These are phyloP conservation scores for Baryphthengus martii DNA, from an alignment of 2,113 vertebrate genomes.

Conservation along the genomic window DNA sequence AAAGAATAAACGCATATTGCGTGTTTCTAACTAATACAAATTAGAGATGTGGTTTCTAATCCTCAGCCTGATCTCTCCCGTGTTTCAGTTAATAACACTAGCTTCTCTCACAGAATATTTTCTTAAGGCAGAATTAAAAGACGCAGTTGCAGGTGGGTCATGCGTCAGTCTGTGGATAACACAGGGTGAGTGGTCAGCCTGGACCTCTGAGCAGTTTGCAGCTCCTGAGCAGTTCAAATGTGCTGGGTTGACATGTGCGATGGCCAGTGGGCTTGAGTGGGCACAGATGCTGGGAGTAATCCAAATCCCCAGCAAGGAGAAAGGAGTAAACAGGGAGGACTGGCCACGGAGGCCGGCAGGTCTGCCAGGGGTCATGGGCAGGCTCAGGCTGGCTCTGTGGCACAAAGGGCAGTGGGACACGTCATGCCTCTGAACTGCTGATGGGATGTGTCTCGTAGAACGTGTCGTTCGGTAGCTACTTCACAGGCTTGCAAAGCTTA, in stretches of 20 bases:
- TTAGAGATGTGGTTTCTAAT: neutral
- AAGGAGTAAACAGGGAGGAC: too few relatives aligned
- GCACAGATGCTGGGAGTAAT: neutral
- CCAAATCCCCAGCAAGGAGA: neutral
- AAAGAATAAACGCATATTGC: neutral
- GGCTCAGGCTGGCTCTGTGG: neutral
- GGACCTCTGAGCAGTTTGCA: neutral
- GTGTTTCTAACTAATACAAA: neutral
- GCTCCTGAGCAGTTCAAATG: neutral
- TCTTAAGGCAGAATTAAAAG: neutral
- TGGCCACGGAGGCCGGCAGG: neutral
- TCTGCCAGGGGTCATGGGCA: neutral
- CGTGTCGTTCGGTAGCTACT: accelerated
- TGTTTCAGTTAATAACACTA: neutral
- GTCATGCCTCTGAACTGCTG: neutral
- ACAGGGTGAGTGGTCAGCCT: neutral
- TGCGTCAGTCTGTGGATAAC: neutral
- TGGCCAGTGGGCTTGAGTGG: neutral
- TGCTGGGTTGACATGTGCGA: accelerated
- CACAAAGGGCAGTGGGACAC: neutral
- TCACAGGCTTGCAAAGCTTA: neutral
- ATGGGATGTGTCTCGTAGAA: accelerated
- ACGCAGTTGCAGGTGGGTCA: neutral
- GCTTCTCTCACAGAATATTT: neutral
- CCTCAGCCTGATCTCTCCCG: neutral